These are phyloP conservation scores for Mionectes macconnelli DNA, from an alignment of 2,113 vertebrate genomes.

Conservation along the genomic window DNA sequence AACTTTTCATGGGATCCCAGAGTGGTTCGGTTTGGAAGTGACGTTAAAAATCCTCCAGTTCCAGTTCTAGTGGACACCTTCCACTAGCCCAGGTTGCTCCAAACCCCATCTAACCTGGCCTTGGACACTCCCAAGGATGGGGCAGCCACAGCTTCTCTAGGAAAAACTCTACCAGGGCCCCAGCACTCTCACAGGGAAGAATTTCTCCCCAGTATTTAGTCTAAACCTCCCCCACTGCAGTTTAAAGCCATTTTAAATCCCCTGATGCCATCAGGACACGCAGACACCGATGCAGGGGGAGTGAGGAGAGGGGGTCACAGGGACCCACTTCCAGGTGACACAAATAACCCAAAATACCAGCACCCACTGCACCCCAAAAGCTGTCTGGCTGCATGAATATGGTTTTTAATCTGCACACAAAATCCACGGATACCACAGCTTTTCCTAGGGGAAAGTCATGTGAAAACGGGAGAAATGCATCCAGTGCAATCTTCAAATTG, in stretches of 20 bases:
- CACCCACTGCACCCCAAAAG: background rate
- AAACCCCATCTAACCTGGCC: background rate
- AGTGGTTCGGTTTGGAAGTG: background rate
- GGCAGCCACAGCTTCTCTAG: background rate
- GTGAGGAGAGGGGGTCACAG: background rate
- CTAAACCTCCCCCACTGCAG: background rate
- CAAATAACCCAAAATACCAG: background rate
- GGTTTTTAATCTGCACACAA: background rate
- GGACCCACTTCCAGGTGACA: background rate
- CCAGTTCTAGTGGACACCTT: background rate
- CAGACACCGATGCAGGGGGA: background rate
- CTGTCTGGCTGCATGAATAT: background rate
- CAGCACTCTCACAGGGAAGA: background rate
- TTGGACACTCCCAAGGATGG: background rate
- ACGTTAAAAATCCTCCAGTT: background rate
- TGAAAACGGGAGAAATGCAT: background rate
- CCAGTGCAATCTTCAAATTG: background rate
- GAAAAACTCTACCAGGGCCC: background rate
- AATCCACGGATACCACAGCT: rapidly evolving
- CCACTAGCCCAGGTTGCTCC: background rate
- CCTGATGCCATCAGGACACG: background rate
- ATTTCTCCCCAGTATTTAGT: background rate
- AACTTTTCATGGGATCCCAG: background rate
- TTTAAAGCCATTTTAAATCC: background rate
- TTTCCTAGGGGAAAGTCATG: background rate